These are phyloP conservation scores for Acrobasis consociella DNA, from an alignment of 2,888 invertebrate genomes.

Conservation along the genomic window DNA sequence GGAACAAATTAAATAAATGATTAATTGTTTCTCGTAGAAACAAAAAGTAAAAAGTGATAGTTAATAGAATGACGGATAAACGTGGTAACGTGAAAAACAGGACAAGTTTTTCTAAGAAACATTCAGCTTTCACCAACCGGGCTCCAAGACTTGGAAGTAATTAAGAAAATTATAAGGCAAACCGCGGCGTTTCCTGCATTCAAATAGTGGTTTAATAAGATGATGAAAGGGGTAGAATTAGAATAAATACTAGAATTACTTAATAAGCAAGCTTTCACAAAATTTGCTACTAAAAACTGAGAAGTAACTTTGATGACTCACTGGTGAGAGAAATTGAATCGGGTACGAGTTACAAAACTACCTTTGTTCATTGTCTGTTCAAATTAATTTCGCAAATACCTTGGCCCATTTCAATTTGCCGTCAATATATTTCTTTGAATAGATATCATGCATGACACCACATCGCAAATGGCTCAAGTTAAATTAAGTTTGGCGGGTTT, in stretches of 20 bases:
- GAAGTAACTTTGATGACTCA: conserved; percentile 11
- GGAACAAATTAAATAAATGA: no score
- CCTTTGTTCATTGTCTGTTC: conserved; percentile 13
- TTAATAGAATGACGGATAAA: not conserved
- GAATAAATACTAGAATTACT: not conserved
- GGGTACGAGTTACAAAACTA: conserved; percentile 1
- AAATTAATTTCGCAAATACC: conserved; percentile 7
- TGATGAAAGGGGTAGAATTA: not conserved
- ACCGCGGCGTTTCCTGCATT: not conserved
- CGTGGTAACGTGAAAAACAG: not conserved
- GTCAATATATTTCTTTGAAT: not conserved
- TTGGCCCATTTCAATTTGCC: not conserved
- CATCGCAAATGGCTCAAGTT: not conserved
- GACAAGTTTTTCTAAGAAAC: conserved; percentile 1
- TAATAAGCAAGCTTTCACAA: not conserved
- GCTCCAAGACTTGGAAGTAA: not conserved
- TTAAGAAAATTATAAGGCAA: conserved; percentile 14
- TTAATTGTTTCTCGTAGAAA: no score
- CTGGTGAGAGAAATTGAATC: conserved; percentile 14
- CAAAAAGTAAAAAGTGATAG: not conserved
- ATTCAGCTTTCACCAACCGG: not conserved
- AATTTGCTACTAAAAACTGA: not conserved
- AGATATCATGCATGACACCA: not conserved
- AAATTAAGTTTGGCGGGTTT: not conserved
- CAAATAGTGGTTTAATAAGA: not conserved